phyloP scores from a whole-genome alignment of 2,797 vertebrate genomes.

The Neostethus bicornis region DNA sequence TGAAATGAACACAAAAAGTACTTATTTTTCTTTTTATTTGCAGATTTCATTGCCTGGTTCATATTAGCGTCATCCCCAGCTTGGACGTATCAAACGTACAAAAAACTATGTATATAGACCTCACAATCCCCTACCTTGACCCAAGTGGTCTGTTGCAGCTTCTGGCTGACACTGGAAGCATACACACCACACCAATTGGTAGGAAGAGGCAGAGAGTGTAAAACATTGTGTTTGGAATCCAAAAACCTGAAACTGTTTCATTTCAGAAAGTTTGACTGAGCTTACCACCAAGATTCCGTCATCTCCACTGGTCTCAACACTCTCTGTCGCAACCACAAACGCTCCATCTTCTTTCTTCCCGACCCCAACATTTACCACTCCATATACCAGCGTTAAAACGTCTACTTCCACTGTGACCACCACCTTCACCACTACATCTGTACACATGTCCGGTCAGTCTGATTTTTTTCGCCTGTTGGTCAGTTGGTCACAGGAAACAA shows the following conservation, averaged over 20 bases:
- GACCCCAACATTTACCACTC: neutral
- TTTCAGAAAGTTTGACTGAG: constrained; percentile 56
- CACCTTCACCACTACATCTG: constrained; percentile 15
- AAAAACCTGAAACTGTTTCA: neutral
- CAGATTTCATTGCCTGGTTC: constrained; percentile 69
- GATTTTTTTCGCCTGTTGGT: neutral
- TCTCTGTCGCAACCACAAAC: constrained; percentile 20
- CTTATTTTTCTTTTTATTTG: neutral
- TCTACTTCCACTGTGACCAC: neutral
- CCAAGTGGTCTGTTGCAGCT: constrained; percentile 6
- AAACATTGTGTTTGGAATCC: neutral
- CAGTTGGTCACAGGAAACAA: no score
- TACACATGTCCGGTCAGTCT: constrained; percentile 49
- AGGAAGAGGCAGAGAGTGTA: constrained; percentile 10
- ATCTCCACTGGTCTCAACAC: no score
- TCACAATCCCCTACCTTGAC: neutral
- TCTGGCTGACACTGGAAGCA: constrained; percentile 3
- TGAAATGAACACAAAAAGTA: neutral
- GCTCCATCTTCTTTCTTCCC: constrained; percentile 5
- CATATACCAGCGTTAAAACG: neutral
- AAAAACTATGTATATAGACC: constrained; percentile 18
- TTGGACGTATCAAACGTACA: constrained; percentile 66
- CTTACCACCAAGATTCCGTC: no score
- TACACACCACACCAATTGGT: constrained; percentile 72
- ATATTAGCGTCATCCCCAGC: constrained; percentile 61